A percentile compares a stretch with the other conserved stretches of the same genome.
Evolutionary conservation across 2,888 invertebrate species (phyloP).

Genomic region (Cataglyphis albicans): DNA sequence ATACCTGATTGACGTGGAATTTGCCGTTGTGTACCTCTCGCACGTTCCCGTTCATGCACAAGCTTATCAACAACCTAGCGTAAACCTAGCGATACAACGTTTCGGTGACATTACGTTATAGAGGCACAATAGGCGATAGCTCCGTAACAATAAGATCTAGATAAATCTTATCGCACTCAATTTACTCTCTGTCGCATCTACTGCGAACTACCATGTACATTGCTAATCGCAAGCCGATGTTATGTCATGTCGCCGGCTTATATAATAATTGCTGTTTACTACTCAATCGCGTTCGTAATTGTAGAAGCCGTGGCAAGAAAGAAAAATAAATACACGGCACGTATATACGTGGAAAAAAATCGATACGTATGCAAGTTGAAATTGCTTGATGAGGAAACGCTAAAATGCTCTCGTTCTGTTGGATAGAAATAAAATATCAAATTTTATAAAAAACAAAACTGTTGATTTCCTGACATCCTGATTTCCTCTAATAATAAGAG

Average conservation of each 20-base stretch:
- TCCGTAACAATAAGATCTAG: conserved; percentile 41
- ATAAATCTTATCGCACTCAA: conserved; percentile 38
- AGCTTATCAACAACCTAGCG: conserved; percentile 26
- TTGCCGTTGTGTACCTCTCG: background rate
- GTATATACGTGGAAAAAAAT: background rate
- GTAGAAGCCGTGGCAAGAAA: conserved; percentile 16
- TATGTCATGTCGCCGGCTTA: conserved; percentile 34
- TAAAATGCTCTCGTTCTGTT: conserved; percentile 3
- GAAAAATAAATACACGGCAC: conserved; percentile 12
- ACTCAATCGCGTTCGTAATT: conserved; percentile 28
- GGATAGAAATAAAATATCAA: conserved; percentile 1
- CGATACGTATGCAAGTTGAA: conserved; percentile 17
- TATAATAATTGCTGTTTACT: conserved; percentile 52
- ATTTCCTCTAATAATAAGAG: background rate
- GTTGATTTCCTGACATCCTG: background rate
- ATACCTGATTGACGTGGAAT: background rate
- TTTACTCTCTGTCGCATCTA: conserved; percentile 28
- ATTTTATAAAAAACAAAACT: background rate
- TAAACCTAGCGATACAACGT: conserved; percentile 23
- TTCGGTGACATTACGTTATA: conserved; percentile 13
- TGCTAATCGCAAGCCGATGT: conserved; percentile 51
- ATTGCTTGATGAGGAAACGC: background rate
- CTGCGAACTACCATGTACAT: conserved; percentile 22
- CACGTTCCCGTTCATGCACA: conserved; percentile 26
- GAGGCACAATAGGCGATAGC: conserved; percentile 22